Base-by-base conservation (phyloP, 2,888 invertebrate genomes). In the Lamproptera curius region DNA sequence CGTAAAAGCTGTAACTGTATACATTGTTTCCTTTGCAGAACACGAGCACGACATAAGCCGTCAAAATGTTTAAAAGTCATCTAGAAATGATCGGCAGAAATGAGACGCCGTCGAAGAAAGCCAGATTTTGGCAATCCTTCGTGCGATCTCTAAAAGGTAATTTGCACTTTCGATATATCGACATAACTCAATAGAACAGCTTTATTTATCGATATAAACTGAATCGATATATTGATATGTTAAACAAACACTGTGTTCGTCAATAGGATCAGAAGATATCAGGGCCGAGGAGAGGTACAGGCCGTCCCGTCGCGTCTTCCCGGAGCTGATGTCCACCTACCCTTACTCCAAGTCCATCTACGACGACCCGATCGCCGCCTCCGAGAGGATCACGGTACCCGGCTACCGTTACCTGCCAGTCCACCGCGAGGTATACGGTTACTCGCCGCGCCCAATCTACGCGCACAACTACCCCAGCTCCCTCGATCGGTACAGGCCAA, bases 61-160 rank as follows among this genome's bases (percentile, higher is more conserved):
- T 86, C 90, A 94, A 92, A 90, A 94, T 95, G 94, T 95, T 95
- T 90, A 95, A 93, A 90, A 94, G 89, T 88, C 96, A 96, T 90
- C 92, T 96, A 89, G 95, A 95, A 90, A 95, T 96, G 94, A 96
- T 96, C 83, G 95, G 95, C 89, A 93, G 95, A 89, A 95, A 96
- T 85, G 96, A 96, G 90, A 92, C 94, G 81, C 92, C 95, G 79
- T 94, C 94, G 89, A 95, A 94, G 90, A 96, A 96, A 90, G 96
- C 96, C 82, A 96, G 92, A 90, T 96, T 96, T 89, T 96, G 96
- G 96, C 95, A 95, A 89, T 95, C 95, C 76, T 96, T 94, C 86
- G 95, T 96, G 83, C 92, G 96, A 87, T 96, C 96, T 89, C 91
- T 96, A 65, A 96, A 96, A 92, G 96, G 96, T 96, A 88, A 88